Conservation (phyloP, 2,113 vertebrate genomes). For the Nycticorax nycticorax region DNA sequence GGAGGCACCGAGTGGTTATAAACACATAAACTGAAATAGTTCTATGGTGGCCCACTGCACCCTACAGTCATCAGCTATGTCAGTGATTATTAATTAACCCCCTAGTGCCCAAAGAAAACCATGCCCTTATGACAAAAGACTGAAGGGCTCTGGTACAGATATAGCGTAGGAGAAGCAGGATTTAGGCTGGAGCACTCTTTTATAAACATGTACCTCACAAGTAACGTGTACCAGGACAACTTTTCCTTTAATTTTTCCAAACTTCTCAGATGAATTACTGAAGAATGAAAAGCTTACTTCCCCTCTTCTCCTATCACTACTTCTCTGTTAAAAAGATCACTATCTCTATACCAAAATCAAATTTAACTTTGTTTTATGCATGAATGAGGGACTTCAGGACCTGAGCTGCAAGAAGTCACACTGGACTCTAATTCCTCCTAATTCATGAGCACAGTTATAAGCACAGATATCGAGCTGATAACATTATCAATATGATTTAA, state of each 20-base stretch:
- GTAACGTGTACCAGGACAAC: background rate
- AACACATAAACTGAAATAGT: background rate
- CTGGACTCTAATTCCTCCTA: background rate
- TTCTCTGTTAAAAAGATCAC: background rate
- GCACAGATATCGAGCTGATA: background rate
- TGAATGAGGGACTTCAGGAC: background rate
- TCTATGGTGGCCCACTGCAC: background rate
- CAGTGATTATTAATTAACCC: background rate
- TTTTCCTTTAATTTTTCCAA: background rate
- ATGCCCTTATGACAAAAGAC: background rate
- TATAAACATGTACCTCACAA: background rate
- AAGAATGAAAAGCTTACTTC: background rate
- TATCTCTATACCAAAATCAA: background rate
- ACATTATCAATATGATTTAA: background rate
- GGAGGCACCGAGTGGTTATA: background rate
- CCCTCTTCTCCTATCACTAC: background rate
- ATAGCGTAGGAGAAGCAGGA: background rate
- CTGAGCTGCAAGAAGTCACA: background rate
- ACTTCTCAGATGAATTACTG: background rate
- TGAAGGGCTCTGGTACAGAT: background rate
- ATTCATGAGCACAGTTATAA: background rate
- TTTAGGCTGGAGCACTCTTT: background rate
- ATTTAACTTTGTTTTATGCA: background rate
- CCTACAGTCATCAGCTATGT: background rate
- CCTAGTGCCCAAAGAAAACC: background rate